Base-by-base conservation (phyloP, 2,797 vertebrate genomes). In the Iguana delicatissima region DNA sequence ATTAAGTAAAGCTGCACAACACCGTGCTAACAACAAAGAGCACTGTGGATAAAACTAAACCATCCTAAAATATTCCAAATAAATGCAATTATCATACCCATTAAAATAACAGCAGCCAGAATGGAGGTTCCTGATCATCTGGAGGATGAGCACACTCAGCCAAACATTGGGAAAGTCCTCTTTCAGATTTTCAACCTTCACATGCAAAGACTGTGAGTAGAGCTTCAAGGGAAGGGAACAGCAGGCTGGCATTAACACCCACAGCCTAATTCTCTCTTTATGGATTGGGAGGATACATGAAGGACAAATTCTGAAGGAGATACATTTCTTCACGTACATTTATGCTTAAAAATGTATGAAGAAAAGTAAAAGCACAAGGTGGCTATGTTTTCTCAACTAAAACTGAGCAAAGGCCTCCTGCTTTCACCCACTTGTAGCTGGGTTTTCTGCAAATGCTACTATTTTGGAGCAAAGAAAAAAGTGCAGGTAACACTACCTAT, bases 31-130 rank as follows among this genome's bases (percentile, higher is more conserved):
- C 42, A 46, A 46, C 42, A 46, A 46, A 46, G 42, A 46, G 42
- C 76, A 57, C 22, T 85, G 13, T 3, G 6, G 8, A 35, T 32
- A 86, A 89, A 88, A 90, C 24, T 91, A 91, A 95, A 93, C 85
- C 82, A 91, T 16, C 42, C 57, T 6, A 92, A 46, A 88, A 52
- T 5, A 92, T 16, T 32, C 32, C 87, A 84, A 55, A 91, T 88
- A 89, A 91, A 26, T 76, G 85, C 76, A 91, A 91, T 69, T 91
- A 89, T 67, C 80, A 77, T 84, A 88, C 59, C 35, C 83, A 7
- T 35, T 77, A 92, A 90, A 82, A 46, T 46, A 46, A 57, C 57
- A 89, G 89, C n/a, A 92, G 67, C 9, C 88, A 88, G n/a, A 22
- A 55, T 12, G 89, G 42, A 50, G 1, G 38, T 55, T 24, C n/a